phyloP scores from a whole-genome alignment of 2,797 vertebrate genomes.

The Sphenopsis melanotis region DNA sequence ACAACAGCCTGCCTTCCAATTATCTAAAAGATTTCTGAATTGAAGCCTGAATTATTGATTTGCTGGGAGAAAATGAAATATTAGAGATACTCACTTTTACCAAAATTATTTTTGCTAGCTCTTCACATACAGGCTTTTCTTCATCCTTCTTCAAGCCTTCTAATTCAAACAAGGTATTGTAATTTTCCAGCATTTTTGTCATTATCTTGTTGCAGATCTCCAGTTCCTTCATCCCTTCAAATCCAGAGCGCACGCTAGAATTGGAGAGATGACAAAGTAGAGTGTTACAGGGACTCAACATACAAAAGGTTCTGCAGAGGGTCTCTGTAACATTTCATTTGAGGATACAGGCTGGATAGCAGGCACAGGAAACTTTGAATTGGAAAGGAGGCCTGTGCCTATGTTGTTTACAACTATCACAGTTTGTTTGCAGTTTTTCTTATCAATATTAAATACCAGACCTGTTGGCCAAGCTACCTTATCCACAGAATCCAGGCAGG shows the following conservation, averaged over 20 bases:
- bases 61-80: neutral
- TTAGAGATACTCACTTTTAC: conserved; percentile 77
- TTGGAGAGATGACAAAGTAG: neutral
- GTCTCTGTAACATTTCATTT: neutral
- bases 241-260: conserved; percentile 82
- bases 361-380: neutral
- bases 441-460: rapidly evolving
- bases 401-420: neutral
- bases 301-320: neutral
- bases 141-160: conserved; percentile 46
- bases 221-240: conserved; percentile 88
- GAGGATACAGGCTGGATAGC: neutral
- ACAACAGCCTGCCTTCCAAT: neutral
- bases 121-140: conserved; percentile 52
- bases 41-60: neutral
- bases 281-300: neutral
- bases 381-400: neutral
- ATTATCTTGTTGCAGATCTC: conserved; percentile 91
- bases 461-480: neutral
- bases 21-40: neutral
- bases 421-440: neutral
- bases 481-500: neutral
- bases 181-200: conserved; percentile 87
- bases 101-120: conserved; percentile 68
- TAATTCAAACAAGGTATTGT: conserved; percentile 80